Percentiles rank a stretch among this genome's conserved stretches.
These are phyloP conservation scores for Hypanus sabinus DNA, from an alignment of 2,113 vertebrate species.

Conservation along the genomic window DNA sequence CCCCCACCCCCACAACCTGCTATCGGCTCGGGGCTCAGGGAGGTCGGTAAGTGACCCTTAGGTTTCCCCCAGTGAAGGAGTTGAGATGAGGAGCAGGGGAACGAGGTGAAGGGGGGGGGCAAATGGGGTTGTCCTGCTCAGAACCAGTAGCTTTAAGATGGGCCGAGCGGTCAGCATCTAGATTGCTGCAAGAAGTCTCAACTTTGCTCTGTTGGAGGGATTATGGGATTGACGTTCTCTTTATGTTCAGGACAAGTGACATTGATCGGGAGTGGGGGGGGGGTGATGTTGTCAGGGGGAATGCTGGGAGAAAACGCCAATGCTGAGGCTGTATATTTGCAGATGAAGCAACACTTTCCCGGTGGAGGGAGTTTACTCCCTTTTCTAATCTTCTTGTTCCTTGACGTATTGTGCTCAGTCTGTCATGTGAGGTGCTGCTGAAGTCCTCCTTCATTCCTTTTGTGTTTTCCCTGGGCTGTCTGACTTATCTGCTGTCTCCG, in stretches of 20 bases:
- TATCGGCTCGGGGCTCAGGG: too few species aligned
- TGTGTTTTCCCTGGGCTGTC: background rate
- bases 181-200: too few species aligned
- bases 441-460: background rate
- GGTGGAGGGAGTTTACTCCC: background rate
- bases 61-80: too few species aligned
- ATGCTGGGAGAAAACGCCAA: background rate
- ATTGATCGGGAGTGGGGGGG: too few species aligned
- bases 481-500: background rate
- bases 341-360: background rate
- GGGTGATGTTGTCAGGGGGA: background rate
- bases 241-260: background rate
- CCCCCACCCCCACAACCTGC: too few species aligned
- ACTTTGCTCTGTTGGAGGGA: too few species aligned
- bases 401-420: background rate
- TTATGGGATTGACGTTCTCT: background rate
- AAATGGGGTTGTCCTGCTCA: too few species aligned
- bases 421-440: background rate
- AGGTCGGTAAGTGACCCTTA: too few species aligned
- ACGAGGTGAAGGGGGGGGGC: too few species aligned
- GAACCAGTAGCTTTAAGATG: too few species aligned
- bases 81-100: too few species aligned
- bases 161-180: too few species aligned
- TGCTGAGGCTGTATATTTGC: background rate
- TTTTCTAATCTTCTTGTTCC: background rate